Conservation (phyloP, 1,140 invertebrate species). For the Meteorus sp. region DNA sequence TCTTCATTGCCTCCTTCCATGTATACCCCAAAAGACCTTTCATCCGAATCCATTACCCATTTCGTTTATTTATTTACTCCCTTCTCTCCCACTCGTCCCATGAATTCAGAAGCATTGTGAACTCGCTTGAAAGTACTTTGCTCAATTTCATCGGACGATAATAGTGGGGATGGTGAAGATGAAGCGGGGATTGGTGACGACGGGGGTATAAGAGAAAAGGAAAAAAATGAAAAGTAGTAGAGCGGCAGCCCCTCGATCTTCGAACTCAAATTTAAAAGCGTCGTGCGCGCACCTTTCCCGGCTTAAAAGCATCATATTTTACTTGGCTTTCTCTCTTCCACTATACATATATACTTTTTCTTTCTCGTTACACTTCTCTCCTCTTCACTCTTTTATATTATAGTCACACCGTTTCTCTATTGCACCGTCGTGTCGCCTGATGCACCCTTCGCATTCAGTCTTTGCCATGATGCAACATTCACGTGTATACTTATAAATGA, state of each 20-base stretch:
- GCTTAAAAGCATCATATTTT: constrained; percentile 56
- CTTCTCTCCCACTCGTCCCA: not conserved
- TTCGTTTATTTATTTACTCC: constrained; percentile 23
- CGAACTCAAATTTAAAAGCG: constrained; percentile 49
- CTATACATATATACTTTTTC: too few species aligned
- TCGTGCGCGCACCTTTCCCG: constrained; percentile 31
- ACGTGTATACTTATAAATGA: too few species aligned
- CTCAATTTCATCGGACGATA: constrained; percentile 42
- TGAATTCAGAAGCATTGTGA: constrained; percentile 41
- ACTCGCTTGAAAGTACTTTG: constrained; percentile 39
- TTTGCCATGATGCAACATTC: too few species aligned
- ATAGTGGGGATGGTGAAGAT: not conserved
- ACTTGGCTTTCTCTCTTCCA: constrained; percentile 27
- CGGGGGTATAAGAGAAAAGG: not conserved
- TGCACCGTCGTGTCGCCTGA: too few species aligned
- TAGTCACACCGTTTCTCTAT: constrained; percentile 4
- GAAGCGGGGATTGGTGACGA: too few species aligned
- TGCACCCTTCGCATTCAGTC: too few species aligned
- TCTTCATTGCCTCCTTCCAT: constrained; percentile 30
- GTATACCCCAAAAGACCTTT: not conserved
- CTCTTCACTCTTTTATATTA: constrained; percentile 15
- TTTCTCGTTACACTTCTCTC: too few species aligned
- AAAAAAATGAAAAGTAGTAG: not conserved
- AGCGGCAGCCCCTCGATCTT: constrained; percentile 42
- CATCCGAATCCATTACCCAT: constrained; percentile 21